Evolutionary conservation across 2,113 vertebrate genomes (phyloP), one percentile per base, ranked within the genome.

Genomic region (Burhinus bistriatus): DNA sequence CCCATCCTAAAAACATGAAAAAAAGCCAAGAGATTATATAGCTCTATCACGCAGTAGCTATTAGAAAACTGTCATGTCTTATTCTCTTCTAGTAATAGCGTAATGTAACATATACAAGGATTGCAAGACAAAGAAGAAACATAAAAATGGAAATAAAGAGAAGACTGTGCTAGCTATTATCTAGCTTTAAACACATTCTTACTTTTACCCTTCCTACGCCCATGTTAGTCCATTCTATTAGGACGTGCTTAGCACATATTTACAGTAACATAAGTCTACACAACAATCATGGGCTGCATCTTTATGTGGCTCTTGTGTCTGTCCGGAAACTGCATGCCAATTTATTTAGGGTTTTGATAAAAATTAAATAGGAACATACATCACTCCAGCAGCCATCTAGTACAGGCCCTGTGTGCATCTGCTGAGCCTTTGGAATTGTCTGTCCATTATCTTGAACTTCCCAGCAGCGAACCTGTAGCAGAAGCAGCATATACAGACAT

Each of bases 361-460:
- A 87, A 87, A 61, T 0, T 42, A 64, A 73, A 52, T 4, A 14
- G 15, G 29, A 49, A 98, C 99, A 36, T 98, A 99, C 99, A 83
- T 99, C 99, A 72, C 99, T 99, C 99, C 99, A 99, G 97, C 99
- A 99, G 68, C 98, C 98, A 77, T 99, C 99, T 2, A 99, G 97
- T 12, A 99, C 99, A 0, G 99, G 99, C 30, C 99, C 99, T 3
- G 99, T 99, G 97, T 99, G 99, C 99, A 99, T 99, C 97, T 99
- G 99, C 97, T 99, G 99, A 84, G 99, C 99, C 97, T 99, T 99
- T 6, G 99, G 99, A 87, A 99, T 99, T 13, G 99, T 99, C 95
- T 99, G 99, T 18, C 99, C 99, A 1, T 99, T 99, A 95, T 99
- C 99, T 32, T 99, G 99, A 72, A 99, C 99, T 89, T 99, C 99